These are phyloP conservation scores for Stictocephala bisonia DNA, from an alignment of 2,888 invertebrate genomes.

Conservation along the genomic window DNA sequence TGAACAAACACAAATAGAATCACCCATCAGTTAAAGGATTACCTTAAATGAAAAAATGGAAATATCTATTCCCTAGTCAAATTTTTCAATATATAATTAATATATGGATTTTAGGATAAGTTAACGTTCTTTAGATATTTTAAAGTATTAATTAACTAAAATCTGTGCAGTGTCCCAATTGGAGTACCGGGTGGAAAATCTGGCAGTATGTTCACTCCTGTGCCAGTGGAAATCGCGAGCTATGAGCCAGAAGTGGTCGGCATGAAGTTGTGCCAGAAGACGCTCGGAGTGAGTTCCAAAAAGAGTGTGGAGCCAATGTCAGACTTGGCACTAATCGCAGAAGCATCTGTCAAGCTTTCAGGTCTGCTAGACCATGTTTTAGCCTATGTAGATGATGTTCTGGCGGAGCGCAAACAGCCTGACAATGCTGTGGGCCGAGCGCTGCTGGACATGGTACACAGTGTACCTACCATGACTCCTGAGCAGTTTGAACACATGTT, in stretches of 20 bases:
- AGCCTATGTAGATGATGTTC: conserved; percentile 91
- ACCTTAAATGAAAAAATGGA: too few relatives aligned
- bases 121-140: too few relatives aligned
- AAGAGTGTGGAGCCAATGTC: conserved; percentile 76
- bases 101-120: too few relatives aligned
- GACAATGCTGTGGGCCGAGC: conserved; percentile 92
- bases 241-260: conserved; percentile 90
- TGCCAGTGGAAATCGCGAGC: conserved; percentile 87
- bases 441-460: conserved; percentile 89
- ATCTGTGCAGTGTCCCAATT: conserved; percentile 82
- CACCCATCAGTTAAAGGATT: too few relatives aligned
- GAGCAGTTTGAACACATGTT: conserved; percentile 96
- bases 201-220: conserved; percentile 97
- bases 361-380: conserved; percentile 69
- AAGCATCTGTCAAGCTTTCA: conserved; percentile 83
- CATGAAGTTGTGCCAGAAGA: conserved; percentile 82
- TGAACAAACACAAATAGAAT: too few relatives aligned
- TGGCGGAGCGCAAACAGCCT: conserved; percentile 79
- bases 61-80: too few relatives aligned
- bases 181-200: conserved; percentile 95
- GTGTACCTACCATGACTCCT: conserved; percentile 89
- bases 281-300: conserved; percentile 70
- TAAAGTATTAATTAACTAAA: too few relatives aligned
- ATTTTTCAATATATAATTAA: too few relatives aligned
- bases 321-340: conserved; percentile 85